A percentile compares a stretch with the other conserved stretches of the same genome.
These are phyloP conservation scores for Tetramorium alpestre DNA, from an alignment of 1,140 invertebrate species.

Conservation along the genomic window DNA sequence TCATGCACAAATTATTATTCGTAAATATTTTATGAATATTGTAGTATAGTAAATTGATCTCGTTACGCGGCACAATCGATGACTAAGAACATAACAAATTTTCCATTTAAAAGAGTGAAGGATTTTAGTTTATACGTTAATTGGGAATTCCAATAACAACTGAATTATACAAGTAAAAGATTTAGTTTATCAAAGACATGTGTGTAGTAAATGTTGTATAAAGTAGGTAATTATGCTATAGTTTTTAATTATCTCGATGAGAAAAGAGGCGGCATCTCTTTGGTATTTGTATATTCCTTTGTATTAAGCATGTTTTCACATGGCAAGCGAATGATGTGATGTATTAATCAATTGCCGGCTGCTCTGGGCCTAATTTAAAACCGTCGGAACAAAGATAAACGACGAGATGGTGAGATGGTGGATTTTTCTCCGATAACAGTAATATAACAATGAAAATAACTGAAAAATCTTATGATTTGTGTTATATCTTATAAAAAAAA, in stretches of 20 bases:
- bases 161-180: slow-evolving; percentile 77
- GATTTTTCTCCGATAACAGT: neutral
- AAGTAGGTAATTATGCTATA: slow-evolving; percentile 76
- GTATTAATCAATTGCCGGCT: slow-evolving; percentile 65
- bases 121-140: neutral
- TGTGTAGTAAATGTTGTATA: slow-evolving; percentile 80
- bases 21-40: slow-evolving; percentile 41
- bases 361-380: slow-evolving; percentile 74
- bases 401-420: neutral
- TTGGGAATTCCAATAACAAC: slow-evolving; percentile 49
- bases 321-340: slow-evolving; percentile 54
- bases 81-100: slow-evolving; percentile 8
- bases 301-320: slow-evolving; percentile 64
- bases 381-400: slow-evolving; percentile 11
- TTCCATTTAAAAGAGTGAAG: slow-evolving; percentile 11
- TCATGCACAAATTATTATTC: slow-evolving; percentile 43
- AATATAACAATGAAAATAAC: slow-evolving; percentile 20
- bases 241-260: slow-evolving; percentile 69
- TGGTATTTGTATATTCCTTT: slow-evolving; percentile 73
- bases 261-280: slow-evolving; percentile 65
- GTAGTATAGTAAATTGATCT: slow-evolving; percentile 43
- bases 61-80: slow-evolving; percentile 26
- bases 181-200: slow-evolving; percentile 72
- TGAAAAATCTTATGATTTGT: slow-evolving; percentile 27
- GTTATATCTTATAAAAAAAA: neutral